Base-by-base conservation (phyloP, 2,797 vertebrate genomes). In the Poecilia gillii region DNA sequence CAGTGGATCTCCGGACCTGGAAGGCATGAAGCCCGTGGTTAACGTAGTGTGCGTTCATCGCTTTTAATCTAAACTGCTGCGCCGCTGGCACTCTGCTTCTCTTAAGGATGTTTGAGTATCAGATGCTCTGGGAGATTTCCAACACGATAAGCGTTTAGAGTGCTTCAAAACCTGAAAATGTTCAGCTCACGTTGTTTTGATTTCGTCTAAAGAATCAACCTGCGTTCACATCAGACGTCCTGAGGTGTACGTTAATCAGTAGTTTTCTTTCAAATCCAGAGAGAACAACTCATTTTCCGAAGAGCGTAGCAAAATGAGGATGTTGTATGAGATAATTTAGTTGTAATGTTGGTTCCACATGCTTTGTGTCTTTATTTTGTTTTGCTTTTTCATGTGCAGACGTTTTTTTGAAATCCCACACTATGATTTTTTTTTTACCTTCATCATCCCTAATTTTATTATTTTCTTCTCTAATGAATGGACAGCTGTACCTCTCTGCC, bases 21-120 rank as follows among this genome's bases (percentile, higher is more conserved):
- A 2, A 85, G 77, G 66, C 83, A 36, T 1, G 43, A 73, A 33
- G 75, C 45, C 70, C 57, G 78, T 83, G 72, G 57, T 36, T 77
- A 31, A 78, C 18, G 39, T n/a, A 4, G 64, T 73, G 70, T 64
- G 47, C 68, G 73, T 74, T 82, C 75, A 76, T 84, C n/a, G 81
- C 57, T 84, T 83, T 80, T 59, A 51, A 86, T 84, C 75, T 71
- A n/a, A 78, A 72, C n/a, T 75, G 57, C 33, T 16, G 5, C 62
- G 73, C 39, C 43, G n/a, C 49, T 9, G 43, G 72, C 47, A 12
- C 47, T 28, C 46, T 23, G 13, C 3, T 75, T 33, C 14, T 51
- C 33, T 78, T 0, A 72, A 79, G 70, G 79, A 74, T 46, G 28
- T 8, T 25, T 59, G 6, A 13, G 74, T 74, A 79, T 55, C 20